These are phyloP conservation scores for Coreoperca whiteheadi DNA, from an alignment of 2,113 vertebrate genomes.

Conservation along the genomic window DNA sequence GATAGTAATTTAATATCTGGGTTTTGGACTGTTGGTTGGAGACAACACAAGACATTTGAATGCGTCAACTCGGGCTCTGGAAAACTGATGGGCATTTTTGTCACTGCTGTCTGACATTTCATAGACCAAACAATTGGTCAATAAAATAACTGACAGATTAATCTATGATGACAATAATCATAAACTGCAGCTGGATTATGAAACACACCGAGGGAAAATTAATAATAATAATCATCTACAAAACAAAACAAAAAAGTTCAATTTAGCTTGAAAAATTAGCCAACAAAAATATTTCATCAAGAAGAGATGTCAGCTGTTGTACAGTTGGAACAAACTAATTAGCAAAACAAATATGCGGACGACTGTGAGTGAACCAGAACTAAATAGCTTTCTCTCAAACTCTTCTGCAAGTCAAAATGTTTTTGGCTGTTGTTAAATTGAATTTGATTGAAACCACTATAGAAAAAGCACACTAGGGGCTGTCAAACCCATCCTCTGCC, in stretches of 20 bases:
- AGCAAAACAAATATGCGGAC: slow-evolving; percentile 2
- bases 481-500: slow-evolving; percentile 53
- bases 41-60: not conserved
- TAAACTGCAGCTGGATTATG: too few species aligned
- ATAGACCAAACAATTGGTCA: too few species aligned
- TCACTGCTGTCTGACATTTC: too few species aligned
- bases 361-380: not conserved
- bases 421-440: slow-evolving; percentile 28
- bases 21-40: not conserved
- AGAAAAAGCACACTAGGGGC: slow-evolving; percentile 37
- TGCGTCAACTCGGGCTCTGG: not conserved
- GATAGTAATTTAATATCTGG: not conserved
- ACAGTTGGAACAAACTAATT: slow-evolving; percentile 12
- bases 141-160: too few species aligned
- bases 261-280: not conserved
- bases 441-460: slow-evolving; percentile 49
- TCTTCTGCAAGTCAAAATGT: slow-evolving; percentile 30
- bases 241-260: too few species aligned
- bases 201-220: too few species aligned
- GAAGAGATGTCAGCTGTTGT: not conserved
- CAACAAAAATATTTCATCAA: not conserved
- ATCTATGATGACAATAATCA: too few species aligned
- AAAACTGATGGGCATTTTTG: not conserved
- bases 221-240: too few species aligned
- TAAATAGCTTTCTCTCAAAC: not conserved